Base-by-base conservation (phyloP, 2,888 invertebrate species). In the Chrysotoxum bicinctum region DNA sequence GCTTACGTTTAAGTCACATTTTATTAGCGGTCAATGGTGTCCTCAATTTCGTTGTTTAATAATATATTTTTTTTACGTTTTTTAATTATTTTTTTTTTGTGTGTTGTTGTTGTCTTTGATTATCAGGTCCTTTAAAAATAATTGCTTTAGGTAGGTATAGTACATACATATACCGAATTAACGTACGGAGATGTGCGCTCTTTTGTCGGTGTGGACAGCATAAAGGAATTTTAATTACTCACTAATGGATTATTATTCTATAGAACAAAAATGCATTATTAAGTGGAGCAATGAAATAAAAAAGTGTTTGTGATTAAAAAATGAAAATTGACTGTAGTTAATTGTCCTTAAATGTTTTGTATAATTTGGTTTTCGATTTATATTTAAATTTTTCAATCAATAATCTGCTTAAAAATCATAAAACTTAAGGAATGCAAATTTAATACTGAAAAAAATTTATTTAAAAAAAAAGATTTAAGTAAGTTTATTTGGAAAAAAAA, bases 171-270 rank as follows among this genome's bases (percentile, higher is more conserved):
- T 37, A 21, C 16, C n/a, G n/a, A n/a, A n/a, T n/a, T n/a, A n/a
- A n/a, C n/a, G n/a, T n/a, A n/a, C n/a, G n/a, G n/a, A 16, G 58
- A 32, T 30, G 5, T 64, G 12, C 6, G 19, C 6, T 30, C 30
- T 45, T 64, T 64, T 30, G 64, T 64, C 12, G 69, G 68, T 26
- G 10, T 37, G 54, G 12, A 48, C 12, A 52, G 50, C 40, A 32
- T 52, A 79, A 78, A 79, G 40, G 74, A 58, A 79, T 75, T 84
- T 74, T 75, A 84, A 79, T 79, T 79, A 75, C 69, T 70, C 74
- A 52, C 75, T 75, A 84, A 84, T 78, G 83, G 83, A 79, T 75
- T 66, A 84, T 83, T 83, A 64, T 19, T 78, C 54, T 37, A 62
- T 68, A 37, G 12, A 62, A 21, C 14, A 43, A 66, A 69, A 56